A percentile compares a stretch with the other conserved stretches of the same genome.
These are phyloP conservation scores for Bombus cullumanus DNA, from an alignment of 1,140 invertebrate genomes.

Conservation along the genomic window DNA sequence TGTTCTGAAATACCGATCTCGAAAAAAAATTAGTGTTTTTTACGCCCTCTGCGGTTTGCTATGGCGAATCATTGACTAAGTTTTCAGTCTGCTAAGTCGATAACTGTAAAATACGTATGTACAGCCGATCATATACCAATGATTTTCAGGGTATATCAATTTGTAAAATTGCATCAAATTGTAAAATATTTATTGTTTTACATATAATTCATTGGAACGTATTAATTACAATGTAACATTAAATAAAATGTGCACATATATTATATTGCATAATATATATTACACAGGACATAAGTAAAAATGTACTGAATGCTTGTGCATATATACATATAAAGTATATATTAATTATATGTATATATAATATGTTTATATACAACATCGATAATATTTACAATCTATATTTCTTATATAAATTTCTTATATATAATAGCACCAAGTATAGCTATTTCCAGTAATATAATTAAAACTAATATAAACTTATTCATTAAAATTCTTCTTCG, in stretches of 20 bases:
- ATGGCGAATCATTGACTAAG: no score
- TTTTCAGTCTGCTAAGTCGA: slow-evolving; percentile 7
- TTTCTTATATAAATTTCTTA: slow-evolving; percentile 80
- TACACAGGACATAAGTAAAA: neutral
- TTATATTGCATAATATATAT: neutral
- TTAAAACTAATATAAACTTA: slow-evolving; percentile 87
- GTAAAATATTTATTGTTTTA: neutral
- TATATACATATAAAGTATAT: neutral
- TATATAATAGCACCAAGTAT: slow-evolving; percentile 85
- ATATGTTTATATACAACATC: neutral
- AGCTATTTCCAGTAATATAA: slow-evolving; percentile 86
- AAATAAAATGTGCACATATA: neutral
- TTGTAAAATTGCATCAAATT: neutral
- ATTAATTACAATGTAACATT: neutral
- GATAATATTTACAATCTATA: neutral
- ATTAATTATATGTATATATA: neutral
- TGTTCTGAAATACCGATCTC: no score
- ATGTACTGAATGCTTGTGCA: neutral
- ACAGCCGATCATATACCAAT: neutral
- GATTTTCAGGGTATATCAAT: neutral
- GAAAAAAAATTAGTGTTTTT: no score
- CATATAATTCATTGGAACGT: neutral
- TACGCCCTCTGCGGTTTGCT: no score
- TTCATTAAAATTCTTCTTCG: slow-evolving; percentile 86
- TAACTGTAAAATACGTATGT: slow-evolving; percentile 8